Base-by-base conservation (phyloP, 2,113 vertebrate species). In the Pyxicephalus adspersus region DNA sequence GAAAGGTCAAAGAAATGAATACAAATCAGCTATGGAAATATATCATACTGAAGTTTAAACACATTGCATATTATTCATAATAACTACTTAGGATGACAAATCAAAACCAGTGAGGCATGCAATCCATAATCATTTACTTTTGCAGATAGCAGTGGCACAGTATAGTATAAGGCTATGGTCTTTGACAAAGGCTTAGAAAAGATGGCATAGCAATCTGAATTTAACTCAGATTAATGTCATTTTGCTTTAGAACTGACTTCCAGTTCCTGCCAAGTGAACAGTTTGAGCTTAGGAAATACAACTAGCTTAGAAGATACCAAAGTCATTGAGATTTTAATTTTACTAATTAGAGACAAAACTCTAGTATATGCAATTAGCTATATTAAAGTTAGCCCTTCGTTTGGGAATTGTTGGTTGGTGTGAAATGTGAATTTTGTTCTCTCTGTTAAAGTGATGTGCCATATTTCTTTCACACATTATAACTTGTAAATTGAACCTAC, bases 51-150 rank as follows among this genome's bases (percentile, higher is more conserved):
- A 82, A 66, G 80, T 82, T 81, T 82, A 75, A 82, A 82, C 80
- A 82, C 80, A 82, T 82, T 82, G 80, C 80, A 82, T 82, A 82
- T 82, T 82, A 82, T 63, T 66, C 61, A 82, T 82, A 82, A 82
- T 82, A 73, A 74, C 60, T 75, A 82, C 70, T 82, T 82, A 65
- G 68, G 80, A 66, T 81, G 80, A 66, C 80, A 81, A 81, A 65
- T 82, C 70, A 82, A 82, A 82, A 51, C 50, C 80, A 82, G 61
- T 60, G 80, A 74, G 64, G 80, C 61, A 29, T 82, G 80, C 63
- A 64, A 82, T 82, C 71, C 52, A 63, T 66, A 82, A 74, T 74
- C 57, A 66, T 82, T 75, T 66, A 64, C 65, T 81, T 71, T 25
- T 66, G 45, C 51, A 60, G 71, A 75, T 66, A 82, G 45, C 34